Conservation (phyloP, 2,797 vertebrate genomes). For the Setipinna tenuifilis region DNA sequence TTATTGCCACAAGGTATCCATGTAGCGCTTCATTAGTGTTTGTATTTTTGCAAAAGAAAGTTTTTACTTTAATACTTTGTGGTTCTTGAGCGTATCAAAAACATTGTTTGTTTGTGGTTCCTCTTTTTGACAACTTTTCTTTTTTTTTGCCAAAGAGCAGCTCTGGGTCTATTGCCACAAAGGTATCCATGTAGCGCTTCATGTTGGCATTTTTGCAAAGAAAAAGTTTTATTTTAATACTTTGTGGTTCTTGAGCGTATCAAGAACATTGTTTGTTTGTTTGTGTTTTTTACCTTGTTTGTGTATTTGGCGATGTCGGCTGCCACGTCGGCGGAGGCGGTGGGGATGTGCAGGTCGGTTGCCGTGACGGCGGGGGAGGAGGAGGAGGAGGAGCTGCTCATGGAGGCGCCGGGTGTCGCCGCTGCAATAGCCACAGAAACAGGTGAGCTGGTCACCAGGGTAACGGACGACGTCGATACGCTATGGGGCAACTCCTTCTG, state of each 20-base stretch:
- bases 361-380: conserved; percentile 69
- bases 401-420: conserved; percentile 78
- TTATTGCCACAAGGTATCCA: too few species aligned
- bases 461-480: conserved; percentile 88
- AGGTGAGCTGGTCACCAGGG: conserved; percentile 89
- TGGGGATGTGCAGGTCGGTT: conserved; percentile 91
- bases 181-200: too few species aligned
- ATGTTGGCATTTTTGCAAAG: background rate
- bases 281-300: conserved; percentile 86
- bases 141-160: too few species aligned
- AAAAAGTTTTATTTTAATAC: background rate
- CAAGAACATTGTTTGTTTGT: too few species aligned
- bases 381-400: conserved; percentile 73
- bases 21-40: too few species aligned
- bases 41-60: background rate
- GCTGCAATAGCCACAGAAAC: conserved; percentile 81
- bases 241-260: too few species aligned
- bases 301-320: conserved; percentile 98
- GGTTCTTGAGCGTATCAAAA: too few species aligned
- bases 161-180: too few species aligned
- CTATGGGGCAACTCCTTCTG: conserved; percentile 90
- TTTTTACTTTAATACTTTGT: background rate
- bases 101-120: too few species aligned
- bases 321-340: conserved; percentile 92
- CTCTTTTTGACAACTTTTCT: too few species aligned